Conservation (phyloP, 2,797 vertebrate species). For the Florisuga fusca region DNA sequence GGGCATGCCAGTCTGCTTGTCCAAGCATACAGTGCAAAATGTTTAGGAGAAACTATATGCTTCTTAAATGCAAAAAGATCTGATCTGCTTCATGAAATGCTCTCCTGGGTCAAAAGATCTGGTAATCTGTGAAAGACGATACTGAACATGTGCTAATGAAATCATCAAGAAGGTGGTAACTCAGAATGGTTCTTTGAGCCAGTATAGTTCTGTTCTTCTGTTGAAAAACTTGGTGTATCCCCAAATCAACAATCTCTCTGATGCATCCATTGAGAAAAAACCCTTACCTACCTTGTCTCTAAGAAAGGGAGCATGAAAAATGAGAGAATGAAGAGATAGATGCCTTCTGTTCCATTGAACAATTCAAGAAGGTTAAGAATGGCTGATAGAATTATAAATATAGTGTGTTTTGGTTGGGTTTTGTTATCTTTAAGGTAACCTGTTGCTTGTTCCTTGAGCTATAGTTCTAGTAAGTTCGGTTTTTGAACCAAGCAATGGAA, state of each 20-base stretch:
- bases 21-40: background rate
- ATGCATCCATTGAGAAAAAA: background rate
- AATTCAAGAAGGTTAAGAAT: background rate
- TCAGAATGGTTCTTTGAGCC: background rate
- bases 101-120: background rate
- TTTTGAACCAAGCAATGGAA: background rate
- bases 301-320: background rate
- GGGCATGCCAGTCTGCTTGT: background rate
- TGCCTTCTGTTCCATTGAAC: background rate
- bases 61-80: background rate
- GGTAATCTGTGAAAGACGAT: background rate
- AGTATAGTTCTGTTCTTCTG: background rate
- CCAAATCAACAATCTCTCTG: background rate
- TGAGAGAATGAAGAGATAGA: background rate
- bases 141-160: background rate
- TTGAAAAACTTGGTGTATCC: background rate
- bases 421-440: background rate
- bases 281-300: background rate
- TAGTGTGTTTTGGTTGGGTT: background rate
- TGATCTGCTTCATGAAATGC: background rate
- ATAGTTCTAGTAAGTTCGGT: background rate
- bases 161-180: background rate
- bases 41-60: background rate
- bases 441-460: background rate
- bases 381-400: background rate